A percentile compares a stretch with the other conserved stretches of the same genome.
Evolutionary conservation across 1,140 invertebrate species (phyloP).

Genomic region (Arctopsyche grandis): DNA sequence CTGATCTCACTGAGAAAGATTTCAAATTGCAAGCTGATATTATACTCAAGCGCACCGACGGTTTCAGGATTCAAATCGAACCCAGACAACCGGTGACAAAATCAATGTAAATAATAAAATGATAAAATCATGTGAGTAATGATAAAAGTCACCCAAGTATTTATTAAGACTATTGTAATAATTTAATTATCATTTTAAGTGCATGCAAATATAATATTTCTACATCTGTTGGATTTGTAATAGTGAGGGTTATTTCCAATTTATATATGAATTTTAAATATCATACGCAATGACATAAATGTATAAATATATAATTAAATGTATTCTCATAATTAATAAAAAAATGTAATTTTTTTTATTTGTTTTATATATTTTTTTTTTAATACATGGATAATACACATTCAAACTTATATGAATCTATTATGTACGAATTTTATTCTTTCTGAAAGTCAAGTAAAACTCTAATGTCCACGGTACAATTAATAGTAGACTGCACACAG

Average conservation of each 20-base stretch:
- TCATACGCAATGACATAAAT: neutral
- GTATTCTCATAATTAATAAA: too few species aligned
- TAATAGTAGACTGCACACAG: slow-evolving; percentile 34
- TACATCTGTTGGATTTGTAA: too few species aligned
- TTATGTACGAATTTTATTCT: neutral
- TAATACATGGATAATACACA: too few species aligned
- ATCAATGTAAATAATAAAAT: neutral
- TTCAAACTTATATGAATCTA: too few species aligned
- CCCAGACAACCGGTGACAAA: slow-evolving; percentile 65
- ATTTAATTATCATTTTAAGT: too few species aligned
- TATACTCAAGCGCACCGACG: slow-evolving; percentile 83
- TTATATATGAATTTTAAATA: too few species aligned
- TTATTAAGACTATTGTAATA: too few species aligned
- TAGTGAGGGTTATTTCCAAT: too few species aligned
- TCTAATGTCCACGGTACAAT: slow-evolving; percentile 46
- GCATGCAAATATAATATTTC: too few species aligned
- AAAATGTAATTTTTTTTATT: too few species aligned
- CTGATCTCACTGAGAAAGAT: slow-evolving; percentile 75
- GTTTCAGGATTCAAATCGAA: slow-evolving; percentile 77
- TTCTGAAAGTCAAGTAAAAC: slow-evolving; percentile 10
- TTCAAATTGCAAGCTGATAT: slow-evolving; percentile 83
- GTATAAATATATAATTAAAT: neutral
- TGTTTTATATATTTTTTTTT: too few species aligned
- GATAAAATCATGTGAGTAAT: neutral
- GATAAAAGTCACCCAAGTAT: too few species aligned